Base-by-base conservation (phyloP, 2,888 invertebrate species). In the Eupithecia abbreviata region DNA sequence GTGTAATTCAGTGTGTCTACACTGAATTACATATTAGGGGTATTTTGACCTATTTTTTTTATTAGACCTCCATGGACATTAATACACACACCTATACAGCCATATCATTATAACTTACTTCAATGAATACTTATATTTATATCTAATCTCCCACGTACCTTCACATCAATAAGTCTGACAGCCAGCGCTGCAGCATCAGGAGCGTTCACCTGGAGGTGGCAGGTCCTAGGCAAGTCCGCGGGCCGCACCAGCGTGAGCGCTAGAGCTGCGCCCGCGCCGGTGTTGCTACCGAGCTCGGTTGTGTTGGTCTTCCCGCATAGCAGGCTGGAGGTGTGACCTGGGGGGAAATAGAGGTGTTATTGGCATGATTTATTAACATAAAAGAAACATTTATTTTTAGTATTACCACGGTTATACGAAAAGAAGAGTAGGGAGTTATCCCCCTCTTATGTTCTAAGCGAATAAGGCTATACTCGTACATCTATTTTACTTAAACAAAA, bases 231-330 rank as follows among this genome's bases (percentile, higher is more conserved):
- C 3, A 88, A 84, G 13, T 87, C 80, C 3, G 87, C 80, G 12
- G 94, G 90, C 70, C 91, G 89, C 76, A 92, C 90, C 55, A 94
- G 86, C 70, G 93, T 92, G 47, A 95, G 87, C 65, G 94, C 94
- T 0, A 94, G 86, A 0, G 94, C 94, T 51, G 93, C 90, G 75
- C 93, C 93, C 2, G 92, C 91, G 77, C 91, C 90, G 67, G 86
- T 87, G 76, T 85, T 87, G 80, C 87, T 88, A 69, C 94, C 94
- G 75, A 95, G 79, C 84, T 93, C 93, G 74, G 94, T 88, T 82
- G 92, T 91, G 84, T 93, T 93, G 78, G 91, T 93, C 73, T 91
- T 90, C 71, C 95, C 95, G 85, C 95, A 95, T 89, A 95, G 90
- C 78, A 95, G 89, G 85, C 94, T 94, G 81, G 94, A 94, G 84